These are phyloP conservation scores for Sturnus vulgaris DNA, from an alignment of 2,113 vertebrate species.

Conservation along the genomic window DNA sequence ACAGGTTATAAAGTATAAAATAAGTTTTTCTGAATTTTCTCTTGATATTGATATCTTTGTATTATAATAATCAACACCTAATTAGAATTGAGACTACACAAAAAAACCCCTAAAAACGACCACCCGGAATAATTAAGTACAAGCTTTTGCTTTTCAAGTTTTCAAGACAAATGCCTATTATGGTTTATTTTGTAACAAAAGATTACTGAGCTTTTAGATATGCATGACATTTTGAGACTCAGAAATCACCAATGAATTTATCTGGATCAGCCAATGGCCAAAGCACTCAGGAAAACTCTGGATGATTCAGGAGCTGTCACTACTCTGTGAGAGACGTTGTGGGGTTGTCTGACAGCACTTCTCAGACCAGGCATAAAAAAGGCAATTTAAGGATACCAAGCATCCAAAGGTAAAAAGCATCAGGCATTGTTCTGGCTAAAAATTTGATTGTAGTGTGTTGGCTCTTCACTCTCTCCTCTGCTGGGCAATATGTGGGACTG, in stretches of 20 bases:
- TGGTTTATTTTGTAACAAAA: neutral
- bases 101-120: neutral
- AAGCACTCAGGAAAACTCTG: neutral
- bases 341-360: neutral
- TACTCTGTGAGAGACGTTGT: accelerated
- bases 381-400: neutral
- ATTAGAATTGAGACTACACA: neutral
- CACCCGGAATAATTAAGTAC: neutral
- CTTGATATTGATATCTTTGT: neutral
- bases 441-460: neutral
- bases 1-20: neutral
- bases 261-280: neutral
- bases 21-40: neutral
- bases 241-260: accelerated
- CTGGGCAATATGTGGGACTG: neutral
- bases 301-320: neutral
- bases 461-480: neutral
- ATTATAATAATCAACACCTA: neutral
- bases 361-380: accelerated
- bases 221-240: neutral
- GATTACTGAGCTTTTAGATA: neutral
- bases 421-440: neutral
- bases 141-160: neutral
- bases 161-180: neutral
- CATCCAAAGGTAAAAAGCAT: neutral